phyloP scores from a whole-genome alignment of 2,888 invertebrate species.

The Embidobia sp. region DNA sequence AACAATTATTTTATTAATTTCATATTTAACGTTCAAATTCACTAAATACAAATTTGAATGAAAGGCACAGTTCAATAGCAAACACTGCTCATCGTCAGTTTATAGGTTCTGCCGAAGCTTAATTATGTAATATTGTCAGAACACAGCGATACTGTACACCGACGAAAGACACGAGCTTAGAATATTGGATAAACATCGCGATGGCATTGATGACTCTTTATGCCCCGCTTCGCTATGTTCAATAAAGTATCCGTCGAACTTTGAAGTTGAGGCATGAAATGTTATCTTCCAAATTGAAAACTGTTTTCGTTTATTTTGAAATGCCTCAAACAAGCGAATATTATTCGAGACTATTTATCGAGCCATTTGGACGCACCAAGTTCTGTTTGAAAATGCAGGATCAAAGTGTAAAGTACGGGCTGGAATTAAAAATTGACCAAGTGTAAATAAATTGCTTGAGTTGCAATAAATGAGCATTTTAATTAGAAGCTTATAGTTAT shows the following conservation, averaged over 20 bases:
- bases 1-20: no score
- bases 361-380: slow-evolving; percentile 5
- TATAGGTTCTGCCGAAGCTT: neutral
- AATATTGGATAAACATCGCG: slow-evolving; percentile 46
- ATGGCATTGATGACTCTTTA: slow-evolving; percentile 33
- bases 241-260: slow-evolving; percentile 40
- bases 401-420: neutral
- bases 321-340: slow-evolving; percentile 29
- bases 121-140: slow-evolving; percentile 24
- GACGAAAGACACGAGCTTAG: slow-evolving; percentile 26
- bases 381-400: neutral
- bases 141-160: slow-evolving; percentile 5
- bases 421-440: slow-evolving; percentile 5
- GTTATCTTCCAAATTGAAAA: slow-evolving; percentile 49
- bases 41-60: no score
- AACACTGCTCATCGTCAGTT: neutral
- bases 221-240: slow-evolving; percentile 19
- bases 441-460: no score
- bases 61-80: no score
- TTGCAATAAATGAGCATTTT: no score
- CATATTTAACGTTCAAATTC: no score
- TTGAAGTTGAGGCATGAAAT: slow-evolving; percentile 36
- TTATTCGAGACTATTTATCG: slow-evolving; percentile 25
- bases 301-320: slow-evolving; percentile 43
- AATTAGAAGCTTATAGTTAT: neutral